Base-by-base conservation (phyloP, 2,888 invertebrate species). In the Drosophila birchii region DNA sequence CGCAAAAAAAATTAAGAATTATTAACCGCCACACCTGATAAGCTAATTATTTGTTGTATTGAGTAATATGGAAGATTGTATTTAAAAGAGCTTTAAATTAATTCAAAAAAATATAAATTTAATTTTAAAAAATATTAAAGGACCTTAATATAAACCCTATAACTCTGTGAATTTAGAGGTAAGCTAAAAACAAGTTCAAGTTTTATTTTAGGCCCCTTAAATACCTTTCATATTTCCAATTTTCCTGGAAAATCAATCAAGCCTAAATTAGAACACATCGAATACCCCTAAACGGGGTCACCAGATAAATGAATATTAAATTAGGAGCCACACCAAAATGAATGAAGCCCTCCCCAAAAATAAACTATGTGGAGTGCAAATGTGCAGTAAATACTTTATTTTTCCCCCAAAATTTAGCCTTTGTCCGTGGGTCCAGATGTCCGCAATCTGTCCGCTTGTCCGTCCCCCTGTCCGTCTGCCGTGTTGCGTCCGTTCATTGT, bases 401-500 rank as follows among this genome's bases (percentile, higher is more conserved):
- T 63, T 47, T 45, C 45, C 12, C 16, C 47, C 47, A 47, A 47
- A 45, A 38, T 49, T 23, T 49, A 12, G 49, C 12, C 36, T 18
- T 51, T 49, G 59, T 59, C 59, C 49, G 26, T 34, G 12, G 5
- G 36, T 58, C 49, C 58, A 26, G 49, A 14, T 39, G 63, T 64
- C 63, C 63, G 63, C 56, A 54, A 39, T 23, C 57, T 34, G 43
- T 47, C 57, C 57, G 45, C 26, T 20, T 45, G 26, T 29, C n/a
- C 16, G 67, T 45, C 68, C 36, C 8, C 16, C 6, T 23, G 54
- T 68, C 63, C 32, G 62, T 61, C 63, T 34, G 49, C 39, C 32
- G 63, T 44, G 62, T 64, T 54, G 11, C 36, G 44, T 60, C 51
- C 59, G 44, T 67, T 55, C 66, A 39, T 71, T 68, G 56, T 78